phyloP scores from a whole-genome alignment of 1,140 invertebrate genomes.

The Polypedilum pembai region DNA sequence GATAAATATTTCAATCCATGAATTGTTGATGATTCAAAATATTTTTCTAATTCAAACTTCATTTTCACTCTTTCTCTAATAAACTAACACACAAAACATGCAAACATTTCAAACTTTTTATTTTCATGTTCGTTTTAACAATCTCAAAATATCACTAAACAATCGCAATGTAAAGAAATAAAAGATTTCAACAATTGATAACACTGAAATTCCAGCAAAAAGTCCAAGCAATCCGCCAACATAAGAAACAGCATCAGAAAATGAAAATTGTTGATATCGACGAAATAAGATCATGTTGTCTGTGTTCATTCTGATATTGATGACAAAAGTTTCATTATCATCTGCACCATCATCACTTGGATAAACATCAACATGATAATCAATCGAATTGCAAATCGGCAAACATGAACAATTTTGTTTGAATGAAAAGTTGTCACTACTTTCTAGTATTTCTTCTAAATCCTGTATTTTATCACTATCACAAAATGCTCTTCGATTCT shows the following conservation, averaged over 20 bases:
- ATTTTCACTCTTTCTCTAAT: too few relatives aligned
- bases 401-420: not conserved
- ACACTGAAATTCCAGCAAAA: conserved; percentile 51
- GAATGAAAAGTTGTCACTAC: conserved; percentile 47
- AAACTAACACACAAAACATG: too few relatives aligned
- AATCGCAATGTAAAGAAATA: conserved; percentile 36
- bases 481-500: too few relatives aligned
- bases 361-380: conserved; percentile 49
- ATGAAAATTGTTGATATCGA: not conserved
- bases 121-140: not conserved
- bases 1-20: too few relatives aligned
- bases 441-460: conserved; percentile 48
- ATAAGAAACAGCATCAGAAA: conserved; percentile 48
- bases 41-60: too few relatives aligned
- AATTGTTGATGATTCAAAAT: too few relatives aligned
- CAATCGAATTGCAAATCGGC: conserved; percentile 37
- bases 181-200: conserved; percentile 50
- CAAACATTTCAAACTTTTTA: too few relatives aligned
- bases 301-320: conserved; percentile 38
- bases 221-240: conserved; percentile 52
- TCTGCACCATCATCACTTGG: not conserved
- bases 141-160: not conserved
- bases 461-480: conserved; percentile 51
- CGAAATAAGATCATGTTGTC: not conserved
- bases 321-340: not conserved